Evolutionary conservation across 1,140 invertebrate genomes (phyloP), one percentile per base, ranked within the genome.

Genomic region (Prorops nasuta): DNA sequence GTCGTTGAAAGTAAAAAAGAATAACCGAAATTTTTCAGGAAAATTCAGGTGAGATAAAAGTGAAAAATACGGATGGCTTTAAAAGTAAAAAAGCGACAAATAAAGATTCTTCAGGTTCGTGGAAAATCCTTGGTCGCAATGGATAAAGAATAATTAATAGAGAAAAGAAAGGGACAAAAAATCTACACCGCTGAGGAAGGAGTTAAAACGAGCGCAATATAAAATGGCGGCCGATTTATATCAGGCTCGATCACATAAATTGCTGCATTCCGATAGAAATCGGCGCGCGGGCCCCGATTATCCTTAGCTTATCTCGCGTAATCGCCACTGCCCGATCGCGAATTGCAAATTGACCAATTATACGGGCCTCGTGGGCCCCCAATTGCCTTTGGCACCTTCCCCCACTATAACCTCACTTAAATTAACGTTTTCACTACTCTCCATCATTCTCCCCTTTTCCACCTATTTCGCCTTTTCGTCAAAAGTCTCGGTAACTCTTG

Each of bases 241-340:
- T n/a, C n/a, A n/a, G n/a, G n/a, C 15, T 16, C 12, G 49, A 51
- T 51, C 49, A 28, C 40, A 51, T 51, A 51, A 51, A 47, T 51
- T 51, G 44, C 49, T 36, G 49, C 49, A 51, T 51, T 51, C 49
- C 44, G 49, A 51, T 51, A 51, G 49, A 51, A 51, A 51, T 51
- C 44, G 36, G 49, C 43, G 15, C 12, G 18, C 44, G 42, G 42
- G 14, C 49, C 49, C 35, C 45, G 45, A 46, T 46, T 51, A 20
- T 18, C 3, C 8, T 7, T 46, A 9, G 15, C n/a, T 51, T 51
- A 51, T 51, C 49, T 24, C 21, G 12, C 22, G 28, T n/a, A 47
- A 51, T 51, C 49, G 44, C 36, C 18, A 20, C 20, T 51, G n/a
- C 44, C 19, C 24, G 36, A 47, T 51, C 44, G 49, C 49, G 44